Evolutionary conservation across 1,140 invertebrate species (phyloP), one percentile per base, ranked within the genome.

Genomic region (Ericerus pela): DNA sequence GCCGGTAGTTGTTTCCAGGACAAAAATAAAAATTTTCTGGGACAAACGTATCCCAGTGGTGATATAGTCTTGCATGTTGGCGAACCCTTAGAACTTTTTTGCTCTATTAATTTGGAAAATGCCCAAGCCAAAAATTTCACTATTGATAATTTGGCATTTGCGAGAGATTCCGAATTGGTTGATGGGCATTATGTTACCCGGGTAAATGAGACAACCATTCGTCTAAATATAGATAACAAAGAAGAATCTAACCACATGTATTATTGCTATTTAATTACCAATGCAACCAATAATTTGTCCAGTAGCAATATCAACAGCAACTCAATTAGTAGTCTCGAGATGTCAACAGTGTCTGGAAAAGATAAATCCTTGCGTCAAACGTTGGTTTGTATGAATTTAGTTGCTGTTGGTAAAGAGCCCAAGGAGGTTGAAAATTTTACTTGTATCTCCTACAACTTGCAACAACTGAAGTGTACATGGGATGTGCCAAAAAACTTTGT

Each of bases 361-460:
- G 5, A 24, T 22, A 24, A 47, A 22, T 22, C 41, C 26, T 5
- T 4, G 2, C 10, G 16, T 4, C 11, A 4, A 47, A 61, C 6
- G 37, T 24, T 47, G 2, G 71, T 76, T 28, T 76, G 75, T 63
- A 62, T 75, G 3, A 77, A 76, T 61, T 69, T 68, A 60, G 73
- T 76, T 58, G 61, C 65, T 41, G 66, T 77, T 57, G 75, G 74
- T 65, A 70, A 74, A 75, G 67, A 75, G 74, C 53, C 24, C 2
- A 27, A 2, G 30, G 16, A 72, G 56, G 76, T 81, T 1, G 67
- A 65, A 10, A 75, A 81, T 62, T 82, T 84, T 58, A 68, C 64
- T 6, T 85, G 82, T 60, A 65, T 78, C 16, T 79, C 79, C n/a
- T 65, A 73, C 30, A 82, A 84, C 65, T 78, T 79, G 72, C 72